Conservation (phyloP, 92 coral and sea anemone species). For the Epizoanthus stellaris region DNA sequence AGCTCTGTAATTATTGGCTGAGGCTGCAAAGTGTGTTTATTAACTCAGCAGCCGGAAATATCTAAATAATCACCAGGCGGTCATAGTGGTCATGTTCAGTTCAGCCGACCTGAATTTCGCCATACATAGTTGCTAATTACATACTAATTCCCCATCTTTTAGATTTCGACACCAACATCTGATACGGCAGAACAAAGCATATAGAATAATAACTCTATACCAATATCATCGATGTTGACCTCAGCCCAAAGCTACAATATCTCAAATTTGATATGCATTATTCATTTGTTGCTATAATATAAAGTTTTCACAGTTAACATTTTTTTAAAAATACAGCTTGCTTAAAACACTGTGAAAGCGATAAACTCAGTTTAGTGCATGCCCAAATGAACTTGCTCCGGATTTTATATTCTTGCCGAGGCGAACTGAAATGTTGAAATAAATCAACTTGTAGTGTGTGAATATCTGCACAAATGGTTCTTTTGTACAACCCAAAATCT, state of each 20-base stretch:
- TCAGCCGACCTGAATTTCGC: slow-evolving; percentile 21
- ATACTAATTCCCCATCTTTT: slow-evolving; percentile 8
- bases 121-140: slow-evolving; percentile 30
- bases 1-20: slow-evolving; percentile 56
- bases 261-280: slow-evolving; percentile 6
- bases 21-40: slow-evolving; percentile 60
- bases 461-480: neutral
- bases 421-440: neutral
- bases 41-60: slow-evolving; percentile 77
- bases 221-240: slow-evolving; percentile 27
- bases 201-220: slow-evolving; percentile 8
- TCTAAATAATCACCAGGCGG: slow-evolving; percentile 65
- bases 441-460: neutral
- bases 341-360: neutral
- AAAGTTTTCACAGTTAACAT: neutral
- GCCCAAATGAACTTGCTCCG: neutral
- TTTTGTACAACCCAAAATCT: slow-evolving; percentile 6
- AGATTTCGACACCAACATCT: slow-evolving; percentile 12
- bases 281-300: slow-evolving; percentile 6
- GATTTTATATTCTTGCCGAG: too few species aligned
- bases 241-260: slow-evolving; percentile 3
- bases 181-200: neutral
- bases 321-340: neutral
- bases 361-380: neutral
- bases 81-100: slow-evolving; percentile 14